Evolutionary conservation across 2,888 invertebrate species (phyloP).

Genomic region (Hypselothyrea guttata): DNA sequence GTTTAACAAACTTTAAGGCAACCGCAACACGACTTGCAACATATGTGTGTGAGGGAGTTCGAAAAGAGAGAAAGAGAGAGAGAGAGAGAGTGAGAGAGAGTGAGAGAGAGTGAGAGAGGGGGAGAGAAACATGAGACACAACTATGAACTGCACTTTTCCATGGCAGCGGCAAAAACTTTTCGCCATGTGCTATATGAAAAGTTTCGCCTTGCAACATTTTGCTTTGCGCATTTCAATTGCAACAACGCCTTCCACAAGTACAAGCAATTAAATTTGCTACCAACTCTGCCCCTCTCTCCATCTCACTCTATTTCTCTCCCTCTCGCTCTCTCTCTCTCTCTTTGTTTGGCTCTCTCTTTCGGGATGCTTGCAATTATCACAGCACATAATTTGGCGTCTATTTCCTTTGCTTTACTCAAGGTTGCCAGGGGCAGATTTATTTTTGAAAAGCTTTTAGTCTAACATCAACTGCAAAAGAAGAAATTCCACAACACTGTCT

Average conservation of each 20-base stretch:
- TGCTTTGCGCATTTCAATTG: conserved; percentile 44
- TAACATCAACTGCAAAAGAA: no score
- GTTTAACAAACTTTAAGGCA: conserved; percentile 56
- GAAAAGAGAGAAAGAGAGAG: no score
- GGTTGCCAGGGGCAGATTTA: conserved; percentile 1
- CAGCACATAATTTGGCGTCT: conserved; percentile 31
- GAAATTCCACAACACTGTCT: no score
- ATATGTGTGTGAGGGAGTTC: conserved; percentile 29
- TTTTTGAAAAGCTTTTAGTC: conserved; percentile 4
- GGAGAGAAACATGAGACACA: not conserved
- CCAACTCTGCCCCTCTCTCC: conserved; percentile 2
- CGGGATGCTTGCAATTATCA: conserved; percentile 36
- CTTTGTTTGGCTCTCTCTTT: conserved; percentile 3
- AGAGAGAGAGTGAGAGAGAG: no score
- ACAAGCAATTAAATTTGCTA: conserved; percentile 41
- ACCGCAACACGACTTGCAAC: conserved; percentile 45
- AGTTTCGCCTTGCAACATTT: conserved; percentile 43
- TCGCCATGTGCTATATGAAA: conserved; percentile 28
- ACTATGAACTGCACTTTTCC: conserved; percentile 49
- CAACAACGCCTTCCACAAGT: not conserved
- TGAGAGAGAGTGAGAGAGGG: no score
- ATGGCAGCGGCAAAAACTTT: conserved; percentile 48
- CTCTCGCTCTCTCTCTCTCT: no score
- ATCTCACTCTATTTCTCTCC: no score
- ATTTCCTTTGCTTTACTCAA: not conserved